Percentiles rank a stretch among this genome's conserved stretches.
phyloP scores from a whole-genome alignment of 2,113 vertebrate species.

The Pica pica region DNA sequence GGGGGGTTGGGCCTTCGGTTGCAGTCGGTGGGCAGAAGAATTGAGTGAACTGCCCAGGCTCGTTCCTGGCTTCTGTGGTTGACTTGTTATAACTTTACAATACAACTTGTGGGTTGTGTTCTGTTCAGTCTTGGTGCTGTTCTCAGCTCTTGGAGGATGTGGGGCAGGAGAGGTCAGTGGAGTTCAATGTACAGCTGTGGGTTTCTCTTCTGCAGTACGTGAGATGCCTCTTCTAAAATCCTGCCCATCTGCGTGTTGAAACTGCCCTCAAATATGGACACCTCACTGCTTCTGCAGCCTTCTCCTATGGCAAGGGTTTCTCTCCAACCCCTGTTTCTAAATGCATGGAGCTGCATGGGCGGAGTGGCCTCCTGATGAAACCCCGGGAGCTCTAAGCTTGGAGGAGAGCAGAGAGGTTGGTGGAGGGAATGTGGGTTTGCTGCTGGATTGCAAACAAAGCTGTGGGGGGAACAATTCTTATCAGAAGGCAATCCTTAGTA shows the following conservation, averaged over 20 bases:
- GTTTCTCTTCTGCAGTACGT: background rate
- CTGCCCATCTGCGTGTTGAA: background rate
- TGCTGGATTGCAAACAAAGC: background rate
- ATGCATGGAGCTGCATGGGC: fast-evolving
- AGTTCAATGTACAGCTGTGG: fast-evolving
- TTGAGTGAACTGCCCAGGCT: background rate
- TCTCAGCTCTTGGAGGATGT: background rate
- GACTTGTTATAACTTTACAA: background rate
- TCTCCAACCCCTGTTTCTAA: background rate
- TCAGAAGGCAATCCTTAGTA: background rate
- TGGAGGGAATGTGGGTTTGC: background rate
- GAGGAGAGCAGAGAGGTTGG: background rate
- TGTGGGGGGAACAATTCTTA: background rate
- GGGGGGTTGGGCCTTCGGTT: background rate
- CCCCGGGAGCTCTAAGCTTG: fast-evolving
- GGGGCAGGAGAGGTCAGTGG: background rate
- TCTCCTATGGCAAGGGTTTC: background rate
- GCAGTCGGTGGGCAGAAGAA: background rate
- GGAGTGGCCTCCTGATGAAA: background rate
- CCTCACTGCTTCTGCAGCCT: background rate
- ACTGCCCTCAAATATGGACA: background rate
- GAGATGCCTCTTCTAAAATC: background rate
- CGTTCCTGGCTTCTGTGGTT: background rate
- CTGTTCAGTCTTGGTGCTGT: fast-evolving
- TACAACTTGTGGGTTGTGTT: background rate